Evolutionary conservation across 1,140 invertebrate species (phyloP).

Genomic region (Sesamia nonagrioides): DNA sequence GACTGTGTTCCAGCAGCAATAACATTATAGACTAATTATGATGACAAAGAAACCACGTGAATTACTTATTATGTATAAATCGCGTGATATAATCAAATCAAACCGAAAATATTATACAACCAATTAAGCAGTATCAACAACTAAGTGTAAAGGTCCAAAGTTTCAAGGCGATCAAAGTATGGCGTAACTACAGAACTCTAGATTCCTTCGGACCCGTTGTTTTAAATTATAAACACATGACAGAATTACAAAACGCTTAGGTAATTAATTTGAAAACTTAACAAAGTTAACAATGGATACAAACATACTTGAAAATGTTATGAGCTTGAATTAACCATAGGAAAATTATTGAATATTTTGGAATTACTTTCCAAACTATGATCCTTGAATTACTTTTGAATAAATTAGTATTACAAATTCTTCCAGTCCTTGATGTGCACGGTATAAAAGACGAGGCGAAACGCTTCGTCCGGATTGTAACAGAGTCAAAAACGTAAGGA

Average conservation of each 20-base stretch:
- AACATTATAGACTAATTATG: too few relatives aligned
- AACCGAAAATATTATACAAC: slow-evolving; percentile 8
- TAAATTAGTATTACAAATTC: too few relatives aligned
- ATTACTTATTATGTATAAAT: background rate
- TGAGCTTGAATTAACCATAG: background rate
- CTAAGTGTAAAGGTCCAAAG: slow-evolving; percentile 29
- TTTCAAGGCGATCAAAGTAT: slow-evolving; percentile 36
- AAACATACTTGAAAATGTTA: background rate
- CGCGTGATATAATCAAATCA: slow-evolving; percentile 8
- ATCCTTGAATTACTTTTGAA: background rate
- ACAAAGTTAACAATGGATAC: background rate
- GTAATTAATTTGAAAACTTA: background rate
- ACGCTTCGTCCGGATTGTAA: too few relatives aligned
- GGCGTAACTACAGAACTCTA: slow-evolving; percentile 2
- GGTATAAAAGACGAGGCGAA: too few relatives aligned
- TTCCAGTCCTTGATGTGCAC: too few relatives aligned
- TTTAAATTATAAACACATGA: slow-evolving; percentile 14
- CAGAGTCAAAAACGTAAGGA: too few relatives aligned
- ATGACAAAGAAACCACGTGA: background rate
- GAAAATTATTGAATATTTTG: background rate
- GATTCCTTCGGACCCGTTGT: background rate
- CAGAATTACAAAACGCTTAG: background rate
- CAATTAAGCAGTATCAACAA: slow-evolving; percentile 18
- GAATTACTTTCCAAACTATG: background rate
- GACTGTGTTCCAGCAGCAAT: too few relatives aligned